Evolutionary conservation across 2,888 invertebrate genomes (phyloP).

Genomic region (Oligia latruncula): DNA sequence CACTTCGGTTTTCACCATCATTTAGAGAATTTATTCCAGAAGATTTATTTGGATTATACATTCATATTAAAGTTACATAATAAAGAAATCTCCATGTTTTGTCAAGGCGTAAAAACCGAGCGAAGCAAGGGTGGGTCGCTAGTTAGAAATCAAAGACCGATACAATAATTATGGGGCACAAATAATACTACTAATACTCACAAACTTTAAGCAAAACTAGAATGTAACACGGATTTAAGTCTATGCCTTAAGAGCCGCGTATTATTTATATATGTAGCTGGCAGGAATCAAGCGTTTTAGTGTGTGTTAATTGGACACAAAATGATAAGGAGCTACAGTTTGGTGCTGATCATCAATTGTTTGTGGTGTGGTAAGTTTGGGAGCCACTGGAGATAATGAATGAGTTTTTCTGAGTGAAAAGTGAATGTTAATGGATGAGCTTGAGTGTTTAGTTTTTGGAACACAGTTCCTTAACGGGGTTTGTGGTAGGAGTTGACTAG

Average conservation of each 20-base stretch:
- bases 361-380: conserved; percentile 41
- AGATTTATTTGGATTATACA: background rate
- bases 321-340: conserved; percentile 24
- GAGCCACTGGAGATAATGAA: background rate
- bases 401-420: background rate
- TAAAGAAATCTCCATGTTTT: background rate
- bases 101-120: background rate
- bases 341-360: conserved; percentile 8
- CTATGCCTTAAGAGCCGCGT: conserved; percentile 24
- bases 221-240: background rate
- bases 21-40: too few species aligned
- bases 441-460: too few species aligned
- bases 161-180: background rate
- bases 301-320: conserved; percentile 18
- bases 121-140: background rate
- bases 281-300: conserved; percentile 23
- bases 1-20: too few species aligned
- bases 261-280: conserved; percentile 24
- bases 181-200: background rate
- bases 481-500: too few species aligned
- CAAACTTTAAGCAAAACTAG: background rate
- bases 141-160: background rate
- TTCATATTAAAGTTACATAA: background rate
- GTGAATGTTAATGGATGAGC: background rate
- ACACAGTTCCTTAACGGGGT: too few species aligned